phyloP scores from a whole-genome alignment of 64 coral and sea anemone species.

The Platygyra sinensis region DNA sequence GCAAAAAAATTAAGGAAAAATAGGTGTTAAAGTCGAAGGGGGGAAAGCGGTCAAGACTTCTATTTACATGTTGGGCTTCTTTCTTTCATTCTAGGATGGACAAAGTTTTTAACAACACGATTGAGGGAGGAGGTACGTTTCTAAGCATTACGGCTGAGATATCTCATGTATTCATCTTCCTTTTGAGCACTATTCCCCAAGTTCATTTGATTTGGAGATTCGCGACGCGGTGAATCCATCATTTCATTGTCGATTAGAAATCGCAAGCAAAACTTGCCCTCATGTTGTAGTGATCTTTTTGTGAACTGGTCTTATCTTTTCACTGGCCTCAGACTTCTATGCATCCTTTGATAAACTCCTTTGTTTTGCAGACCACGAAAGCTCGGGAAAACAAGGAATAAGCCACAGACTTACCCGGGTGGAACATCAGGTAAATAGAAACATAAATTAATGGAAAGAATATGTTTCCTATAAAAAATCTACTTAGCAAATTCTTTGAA shows the following conservation, averaged over 20 bases:
- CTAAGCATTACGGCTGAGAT: background rate
- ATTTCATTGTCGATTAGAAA: too few relatives aligned
- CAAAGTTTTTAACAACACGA: background rate
- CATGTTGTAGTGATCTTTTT: too few relatives aligned
- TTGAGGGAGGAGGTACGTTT: background rate
- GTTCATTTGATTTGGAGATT: background rate
- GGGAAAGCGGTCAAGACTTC: too few relatives aligned
- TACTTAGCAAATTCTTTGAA: too few relatives aligned
- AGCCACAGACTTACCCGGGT: constrained; percentile 13
- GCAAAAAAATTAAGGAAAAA: too few relatives aligned
- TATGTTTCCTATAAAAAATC: too few relatives aligned
- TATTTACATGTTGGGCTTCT: background rate
- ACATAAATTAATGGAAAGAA: too few relatives aligned
- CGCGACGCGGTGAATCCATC: background rate
- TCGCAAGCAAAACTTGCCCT: too few relatives aligned
- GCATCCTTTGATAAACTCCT: background rate
- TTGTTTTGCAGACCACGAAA: background rate
- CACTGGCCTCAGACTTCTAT: too few relatives aligned
- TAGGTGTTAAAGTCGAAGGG: too few relatives aligned
- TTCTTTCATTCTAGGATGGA: constrained; percentile 5
- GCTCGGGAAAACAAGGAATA: background rate
- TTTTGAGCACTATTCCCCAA: too few relatives aligned
- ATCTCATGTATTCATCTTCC: background rate
- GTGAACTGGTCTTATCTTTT: too few relatives aligned
- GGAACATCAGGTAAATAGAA: constrained; percentile 14